Conservation (phyloP, 37 sponge, comb jelly and placozoan genomes). For the Tethya wilhelma region DNA sequence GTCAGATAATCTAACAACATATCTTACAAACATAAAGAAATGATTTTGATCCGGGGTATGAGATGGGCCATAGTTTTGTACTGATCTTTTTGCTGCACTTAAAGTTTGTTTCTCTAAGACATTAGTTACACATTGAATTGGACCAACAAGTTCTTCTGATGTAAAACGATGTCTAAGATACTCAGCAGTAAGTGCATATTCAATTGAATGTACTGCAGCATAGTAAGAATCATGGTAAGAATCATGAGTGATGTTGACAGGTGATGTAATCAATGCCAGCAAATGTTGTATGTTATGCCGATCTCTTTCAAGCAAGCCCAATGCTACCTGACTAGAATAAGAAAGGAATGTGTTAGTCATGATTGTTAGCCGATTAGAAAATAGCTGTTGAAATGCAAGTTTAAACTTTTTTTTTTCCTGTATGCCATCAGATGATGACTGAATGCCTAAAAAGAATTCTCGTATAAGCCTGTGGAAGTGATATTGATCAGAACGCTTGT, state of each 20-base stretch:
- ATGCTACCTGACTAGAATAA: neutral
- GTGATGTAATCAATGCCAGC: neutral
- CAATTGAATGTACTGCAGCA: neutral
- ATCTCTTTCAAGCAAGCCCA: constrained; percentile 25
- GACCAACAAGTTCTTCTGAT: constrained; percentile 4
- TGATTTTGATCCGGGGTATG: neutral
- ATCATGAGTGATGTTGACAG: neutral
- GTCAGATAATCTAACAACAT: neutral
- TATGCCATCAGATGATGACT: neutral
- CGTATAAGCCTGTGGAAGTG: constrained; percentile 35
- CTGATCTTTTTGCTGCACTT: neutral
- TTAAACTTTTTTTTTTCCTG: neutral
- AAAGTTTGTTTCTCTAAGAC: neutral
- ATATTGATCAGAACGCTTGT: constrained; percentile 1
- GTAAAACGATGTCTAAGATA: neutral
- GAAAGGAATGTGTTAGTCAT: neutral
- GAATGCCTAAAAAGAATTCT: constrained; percentile 9
- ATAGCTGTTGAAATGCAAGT: constrained; percentile 3
- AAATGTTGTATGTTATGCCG: constrained; percentile 33
- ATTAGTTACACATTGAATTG: neutral
- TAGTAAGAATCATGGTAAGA: neutral
- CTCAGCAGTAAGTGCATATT: neutral
- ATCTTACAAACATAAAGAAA: neutral
- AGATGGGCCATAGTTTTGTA: neutral
- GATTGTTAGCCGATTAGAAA: neutral